phyloP scores from a whole-genome alignment of 2,888 invertebrate species.

The Watsonalla cultraria region DNA sequence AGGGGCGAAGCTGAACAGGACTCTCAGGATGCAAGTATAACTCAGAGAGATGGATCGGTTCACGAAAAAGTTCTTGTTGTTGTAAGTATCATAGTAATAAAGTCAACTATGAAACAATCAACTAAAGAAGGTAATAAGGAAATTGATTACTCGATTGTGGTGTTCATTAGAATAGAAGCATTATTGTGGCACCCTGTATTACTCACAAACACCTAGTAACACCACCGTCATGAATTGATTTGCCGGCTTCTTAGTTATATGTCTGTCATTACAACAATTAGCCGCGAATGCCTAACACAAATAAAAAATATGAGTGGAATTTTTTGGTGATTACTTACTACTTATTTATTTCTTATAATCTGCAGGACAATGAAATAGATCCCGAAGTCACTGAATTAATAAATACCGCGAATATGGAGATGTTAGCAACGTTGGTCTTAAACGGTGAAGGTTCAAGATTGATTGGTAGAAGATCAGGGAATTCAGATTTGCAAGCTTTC shows the following conservation, averaged over 20 bases:
- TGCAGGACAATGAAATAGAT: constrained; percentile 77
- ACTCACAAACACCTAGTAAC: constrained; percentile 65
- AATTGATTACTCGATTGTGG: constrained; percentile 65
- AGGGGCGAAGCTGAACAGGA: constrained; percentile 70
- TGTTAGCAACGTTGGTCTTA: constrained; percentile 91
- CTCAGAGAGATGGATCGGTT: constrained; percentile 54
- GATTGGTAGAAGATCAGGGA: constrained; percentile 82
- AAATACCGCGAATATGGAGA: constrained; percentile 90
- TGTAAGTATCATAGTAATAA: constrained; percentile 62
- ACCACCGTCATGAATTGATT: constrained; percentile 67
- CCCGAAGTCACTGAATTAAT: constrained; percentile 83
- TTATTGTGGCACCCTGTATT: constrained; percentile 66
- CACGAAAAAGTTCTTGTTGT: constrained; percentile 61
- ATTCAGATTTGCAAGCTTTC: constrained; percentile 91
- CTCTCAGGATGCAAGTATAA: constrained; percentile 71
- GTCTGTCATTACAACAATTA: constrained; percentile 34
- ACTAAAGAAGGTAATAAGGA: constrained; percentile 61
- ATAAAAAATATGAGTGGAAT: constrained; percentile 3
- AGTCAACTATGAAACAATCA: constrained; percentile 48
- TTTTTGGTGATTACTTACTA: background rate
- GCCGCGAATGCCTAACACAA: constrained; percentile 44
- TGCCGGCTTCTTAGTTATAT: constrained; percentile 72
- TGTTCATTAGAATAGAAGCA: constrained; percentile 68
- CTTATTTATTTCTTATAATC: constrained; percentile 16
- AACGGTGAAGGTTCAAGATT: constrained; percentile 92